These are phyloP conservation scores for Craseonycteris thonglongyai DNA, from an alignment of 2,113 vertebrate species.

Conservation along the genomic window DNA sequence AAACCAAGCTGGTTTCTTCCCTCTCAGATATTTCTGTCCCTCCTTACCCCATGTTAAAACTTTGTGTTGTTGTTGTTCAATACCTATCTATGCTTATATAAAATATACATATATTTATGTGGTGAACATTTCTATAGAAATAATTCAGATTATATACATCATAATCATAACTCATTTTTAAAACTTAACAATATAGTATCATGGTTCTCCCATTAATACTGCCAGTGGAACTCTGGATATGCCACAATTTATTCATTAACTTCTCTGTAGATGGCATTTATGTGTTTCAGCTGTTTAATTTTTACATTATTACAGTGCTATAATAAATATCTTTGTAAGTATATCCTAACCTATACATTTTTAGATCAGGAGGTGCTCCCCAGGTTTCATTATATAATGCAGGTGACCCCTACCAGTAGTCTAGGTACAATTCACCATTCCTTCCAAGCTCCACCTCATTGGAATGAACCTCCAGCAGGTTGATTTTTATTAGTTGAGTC, in stretches of 20 bases:
- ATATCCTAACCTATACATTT: background rate
- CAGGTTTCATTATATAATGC: background rate
- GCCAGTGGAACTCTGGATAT: background rate
- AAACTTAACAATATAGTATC: background rate
- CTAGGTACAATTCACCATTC: background rate
- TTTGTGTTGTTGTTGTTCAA: background rate
- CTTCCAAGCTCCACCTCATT: background rate
- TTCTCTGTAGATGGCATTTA: background rate
- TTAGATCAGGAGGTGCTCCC: background rate
- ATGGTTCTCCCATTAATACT: background rate
- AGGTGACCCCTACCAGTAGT: background rate
- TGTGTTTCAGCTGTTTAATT: background rate
- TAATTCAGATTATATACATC: background rate
- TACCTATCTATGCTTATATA: background rate
- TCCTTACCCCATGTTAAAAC: background rate
- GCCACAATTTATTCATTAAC: background rate
- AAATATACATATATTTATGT: background rate
- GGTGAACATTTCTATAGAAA: background rate
- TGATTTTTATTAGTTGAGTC: background rate
- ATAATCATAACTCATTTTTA: background rate
- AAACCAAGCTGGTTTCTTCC: background rate
- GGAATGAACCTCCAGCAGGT: no score
- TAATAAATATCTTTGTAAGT: background rate
- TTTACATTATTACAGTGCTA: background rate
- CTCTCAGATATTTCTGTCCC: background rate